These are phyloP conservation scores for Stylophora pistillata DNA, from an alignment of 64 coral and sea anemone genomes.

Conservation along the genomic window DNA sequence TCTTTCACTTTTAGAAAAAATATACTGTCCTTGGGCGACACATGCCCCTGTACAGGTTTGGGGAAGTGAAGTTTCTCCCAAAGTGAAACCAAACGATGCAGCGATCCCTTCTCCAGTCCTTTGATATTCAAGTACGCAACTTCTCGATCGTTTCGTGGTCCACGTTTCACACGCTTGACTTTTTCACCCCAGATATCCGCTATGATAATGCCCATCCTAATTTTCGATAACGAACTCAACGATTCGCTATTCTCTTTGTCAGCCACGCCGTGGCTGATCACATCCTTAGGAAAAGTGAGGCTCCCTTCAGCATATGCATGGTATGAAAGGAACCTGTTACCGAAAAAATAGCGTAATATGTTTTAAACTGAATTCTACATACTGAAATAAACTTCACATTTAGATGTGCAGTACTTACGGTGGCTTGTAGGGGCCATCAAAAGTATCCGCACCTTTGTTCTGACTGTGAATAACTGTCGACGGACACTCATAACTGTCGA, in stretches of 20 bases:
- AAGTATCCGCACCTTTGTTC: too few species aligned
- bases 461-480: too few species aligned
- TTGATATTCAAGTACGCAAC: neutral
- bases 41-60: neutral
- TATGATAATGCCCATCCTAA: neutral
- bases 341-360: neutral
- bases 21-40: neutral
- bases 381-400: too few species aligned
- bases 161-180: constrained; percentile 2
- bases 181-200: neutral
- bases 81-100: neutral
- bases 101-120: neutral
- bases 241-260: neutral
- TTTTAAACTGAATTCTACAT: too few species aligned
- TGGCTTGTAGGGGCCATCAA: too few species aligned
- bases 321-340: neutral
- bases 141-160: neutral
- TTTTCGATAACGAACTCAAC: neutral
- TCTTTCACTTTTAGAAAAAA: neutral
- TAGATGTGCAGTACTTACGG: too few species aligned
- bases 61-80: neutral
- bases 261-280: neutral
- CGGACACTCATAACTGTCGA: too few species aligned
- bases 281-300: neutral
- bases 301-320: neutral